Base-by-base conservation (phyloP, 2,797 vertebrate species). In the Notolepis coatsorum region DNA sequence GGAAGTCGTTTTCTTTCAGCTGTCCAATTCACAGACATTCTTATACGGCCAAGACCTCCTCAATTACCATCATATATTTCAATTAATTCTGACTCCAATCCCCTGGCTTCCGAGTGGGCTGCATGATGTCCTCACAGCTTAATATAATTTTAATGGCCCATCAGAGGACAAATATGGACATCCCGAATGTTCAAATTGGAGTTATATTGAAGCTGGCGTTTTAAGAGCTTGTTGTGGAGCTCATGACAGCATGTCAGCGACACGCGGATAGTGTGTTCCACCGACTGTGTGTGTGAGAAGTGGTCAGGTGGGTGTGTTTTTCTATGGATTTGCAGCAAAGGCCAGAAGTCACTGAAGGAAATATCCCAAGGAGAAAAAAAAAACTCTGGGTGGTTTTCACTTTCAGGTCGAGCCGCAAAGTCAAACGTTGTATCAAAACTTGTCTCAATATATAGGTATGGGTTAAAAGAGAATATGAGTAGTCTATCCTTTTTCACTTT, bases 71-170 rank as follows among this genome's bases (percentile, higher is more conserved):
- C 80, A 84, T 84, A 60, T 43, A 80, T 86, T 86, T 86, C 72
- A 90, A 88, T 91, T 83, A 85, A 73, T 58, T 69, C 63, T 68
- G 76, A 65, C 69, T 72, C 71, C 58, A 64, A 75, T 71, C 39
- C 39, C 38, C 73, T 77, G 38, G 70, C 86, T 89, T 92, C 89
- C 82, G 87, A 86, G 91, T 92, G 92, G 91, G 92, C 88, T 78
- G 92, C 66, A 70, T 83, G 82, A 91, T 84, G 66, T 77, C 66
- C 55, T 0, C 48, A 61, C 61, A 79, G 87, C 76, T 81, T 88
- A 87, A 88, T 89, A 53, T 68, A 6, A 52, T 78, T 71, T 78
- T 84, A 79, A 64, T 76, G 68, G 76, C 53, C n/a, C 66, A 65
- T 74, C 58, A 66, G 51, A 84, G 89, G 88, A 92, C 91, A 88